Percentiles rank a stretch among this genome's conserved stretches.
Evolutionary conservation across 2,797 vertebrate species (phyloP).

Genomic region (Malurus splendens): DNA sequence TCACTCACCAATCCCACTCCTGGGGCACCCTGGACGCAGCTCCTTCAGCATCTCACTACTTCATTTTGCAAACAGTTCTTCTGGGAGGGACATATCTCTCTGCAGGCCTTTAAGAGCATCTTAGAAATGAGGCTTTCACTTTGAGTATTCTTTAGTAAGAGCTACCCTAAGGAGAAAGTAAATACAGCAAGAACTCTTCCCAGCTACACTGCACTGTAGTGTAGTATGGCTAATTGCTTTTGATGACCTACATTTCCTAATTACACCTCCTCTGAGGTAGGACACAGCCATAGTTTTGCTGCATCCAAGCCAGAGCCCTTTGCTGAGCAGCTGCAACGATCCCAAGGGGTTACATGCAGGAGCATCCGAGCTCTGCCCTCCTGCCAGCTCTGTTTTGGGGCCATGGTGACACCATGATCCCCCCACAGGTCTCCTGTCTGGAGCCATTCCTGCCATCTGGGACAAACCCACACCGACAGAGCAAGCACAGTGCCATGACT

Average conservation of each 20-base stretch:
- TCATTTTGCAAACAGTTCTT: neutral
- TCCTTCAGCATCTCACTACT: neutral
- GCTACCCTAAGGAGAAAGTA: neutral
- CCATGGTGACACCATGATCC: conserved; percentile 54
- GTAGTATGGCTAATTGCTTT: neutral
- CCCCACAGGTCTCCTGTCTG: conserved; percentile 15
- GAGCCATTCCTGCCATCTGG: conserved; percentile 1
- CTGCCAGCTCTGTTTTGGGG: conserved; percentile 33
- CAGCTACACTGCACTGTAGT: neutral
- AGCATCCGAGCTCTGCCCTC: neutral
- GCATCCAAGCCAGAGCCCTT: neutral
- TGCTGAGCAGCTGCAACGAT: neutral
- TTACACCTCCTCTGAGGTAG: neutral
- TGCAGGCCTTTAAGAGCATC: neutral
- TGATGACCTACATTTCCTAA: conserved; percentile 9
- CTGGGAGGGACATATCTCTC: neutral
- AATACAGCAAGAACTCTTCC: neutral
- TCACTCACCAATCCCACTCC: neutral
- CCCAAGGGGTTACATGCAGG: neutral
- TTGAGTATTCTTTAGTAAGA: conserved; percentile 7
- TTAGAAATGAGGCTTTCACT: neutral
- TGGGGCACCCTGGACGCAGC: fast-evolving
- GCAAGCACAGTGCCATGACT: conserved; percentile 64
- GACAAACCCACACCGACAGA: conserved; percentile 38
- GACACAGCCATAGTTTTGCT: neutral